Base-by-base conservation (phyloP, 2,113 vertebrate genomes). In the Oncorhynchus nerka region DNA sequence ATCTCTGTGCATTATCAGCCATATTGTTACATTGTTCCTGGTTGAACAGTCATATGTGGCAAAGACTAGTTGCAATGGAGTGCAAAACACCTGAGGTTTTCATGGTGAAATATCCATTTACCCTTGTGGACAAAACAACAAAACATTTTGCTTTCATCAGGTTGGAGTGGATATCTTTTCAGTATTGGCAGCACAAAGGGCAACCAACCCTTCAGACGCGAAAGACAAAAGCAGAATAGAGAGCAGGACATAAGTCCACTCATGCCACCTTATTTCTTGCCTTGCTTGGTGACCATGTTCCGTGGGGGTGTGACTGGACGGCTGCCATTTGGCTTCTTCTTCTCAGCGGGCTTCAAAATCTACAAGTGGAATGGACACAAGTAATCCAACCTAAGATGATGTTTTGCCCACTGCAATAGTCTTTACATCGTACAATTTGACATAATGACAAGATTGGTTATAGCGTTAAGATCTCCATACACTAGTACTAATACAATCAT, bases 261-360 rank as follows among this genome's bases (percentile, higher is more conserved):
- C 39, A 65, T 34, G 65, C 57, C 19, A 86, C 83, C 90, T 93
- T 94, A 99, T 95, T 99, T 99, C 94, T 99, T 99, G 79, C 96
- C 94, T 91, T 98, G 96, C 91, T 99, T 99, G 93, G 96, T 98
- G 92, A 98, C 96, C 95, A 97, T 97, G 89, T 95, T 97, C 87
- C 98, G 93, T 80, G 98, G 98, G 71, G 98, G 98, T 11, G 97
- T 99, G 84, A 98, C 97, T 0, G 98, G 97, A 90, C 98, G 95
- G 81, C 96, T 99, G 82, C 97, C 95, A 70, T 97, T 99, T 48
- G 95, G 94, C 92, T 99, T 99, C 93, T 99, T 99, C 85, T 98
- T 99, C 92, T 99, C 98, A 57, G 98, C 97, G 83, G 97, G 98
- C 91, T 99, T 99, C 92, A 99, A 93, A 89, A 99, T 99, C 98